These are phyloP conservation scores for Micoletzkya japonica DNA, from an alignment of 2,888 invertebrate species.

Conservation along the genomic window DNA sequence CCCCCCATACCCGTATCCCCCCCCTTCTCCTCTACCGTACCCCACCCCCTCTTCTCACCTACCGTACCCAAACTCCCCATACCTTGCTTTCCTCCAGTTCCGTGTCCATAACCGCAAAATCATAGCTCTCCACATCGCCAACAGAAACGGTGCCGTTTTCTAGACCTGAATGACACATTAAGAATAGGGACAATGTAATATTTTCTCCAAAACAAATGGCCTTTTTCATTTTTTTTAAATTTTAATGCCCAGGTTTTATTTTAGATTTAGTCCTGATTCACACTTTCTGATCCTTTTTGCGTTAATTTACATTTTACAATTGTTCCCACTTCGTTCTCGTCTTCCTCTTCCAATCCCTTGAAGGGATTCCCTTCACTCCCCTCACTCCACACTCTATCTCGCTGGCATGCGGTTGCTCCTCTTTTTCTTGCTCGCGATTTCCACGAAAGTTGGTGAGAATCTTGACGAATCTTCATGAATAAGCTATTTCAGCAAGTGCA, in stretches of 20 bases:
- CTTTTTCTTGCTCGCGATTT: no score
- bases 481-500: no score
- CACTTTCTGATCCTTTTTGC: not conserved
- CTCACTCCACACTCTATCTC: not conserved
- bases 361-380: not conserved
- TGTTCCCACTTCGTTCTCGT: constrained; percentile 9
- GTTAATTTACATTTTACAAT: not conserved
- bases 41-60: not conserved
- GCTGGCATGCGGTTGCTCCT: no score
- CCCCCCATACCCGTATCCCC: not conserved
- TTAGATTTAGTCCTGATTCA: not conserved
- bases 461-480: no score
- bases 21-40: not conserved
- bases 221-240: not conserved
- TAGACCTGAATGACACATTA: constrained; percentile 4
- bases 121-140: constrained; percentile 31
- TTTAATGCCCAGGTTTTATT: not conserved
- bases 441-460: no score
- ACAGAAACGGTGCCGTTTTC: not conserved
- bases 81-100: constrained; percentile 28
- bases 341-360: constrained; percentile 23
- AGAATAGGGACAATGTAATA: not conserved
- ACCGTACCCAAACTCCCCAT: no score
- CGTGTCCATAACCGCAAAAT: constrained; percentile 32
- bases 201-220: not conserved